Evolutionary conservation across 2,797 vertebrate genomes (phyloP).

Genomic region (Acipenser ruthenus): DNA sequence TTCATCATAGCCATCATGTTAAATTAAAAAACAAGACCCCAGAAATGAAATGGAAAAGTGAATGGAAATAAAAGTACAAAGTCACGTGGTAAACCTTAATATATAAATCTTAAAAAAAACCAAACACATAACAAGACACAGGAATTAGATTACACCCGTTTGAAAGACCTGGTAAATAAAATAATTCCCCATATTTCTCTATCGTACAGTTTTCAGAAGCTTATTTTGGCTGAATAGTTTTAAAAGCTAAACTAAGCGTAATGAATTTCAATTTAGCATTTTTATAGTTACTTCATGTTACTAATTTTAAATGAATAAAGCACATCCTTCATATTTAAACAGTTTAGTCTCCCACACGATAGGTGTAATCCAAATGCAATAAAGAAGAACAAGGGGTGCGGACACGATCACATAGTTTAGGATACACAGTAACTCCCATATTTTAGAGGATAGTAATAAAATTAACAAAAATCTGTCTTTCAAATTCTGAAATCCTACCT

Average conservation of each 20-base stretch:
- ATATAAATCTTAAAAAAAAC: slow-evolving; percentile 35
- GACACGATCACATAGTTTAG: slow-evolving; percentile 13
- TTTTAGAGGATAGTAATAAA: neutral
- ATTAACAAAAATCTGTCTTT: neutral
- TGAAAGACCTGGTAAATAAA: neutral
- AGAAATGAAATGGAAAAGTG: slow-evolving; percentile 67
- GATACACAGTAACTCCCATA: slow-evolving; percentile 3
- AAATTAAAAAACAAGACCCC: slow-evolving; percentile 57
- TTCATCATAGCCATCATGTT: slow-evolving; percentile 86
- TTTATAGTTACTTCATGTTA: too few species aligned
- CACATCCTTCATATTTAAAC: neutral
- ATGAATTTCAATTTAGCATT: too few species aligned
- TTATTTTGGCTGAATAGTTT: too few species aligned
- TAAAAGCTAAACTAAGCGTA: too few species aligned
- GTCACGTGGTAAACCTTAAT: slow-evolving; percentile 52
- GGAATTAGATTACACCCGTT: slow-evolving; percentile 69
- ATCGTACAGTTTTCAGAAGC: too few species aligned
- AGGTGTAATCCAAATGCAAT: slow-evolving; percentile 78
- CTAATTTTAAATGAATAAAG: too few species aligned
- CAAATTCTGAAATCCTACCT: too few species aligned
- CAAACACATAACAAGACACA: slow-evolving; percentile 25
- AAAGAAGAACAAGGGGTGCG: slow-evolving; percentile 67
- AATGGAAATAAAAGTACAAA: slow-evolving; percentile 51
- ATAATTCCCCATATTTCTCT: too few species aligned
- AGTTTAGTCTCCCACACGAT: slow-evolving; percentile 4